Evolutionary conservation across 2,888 invertebrate genomes (phyloP).

Genomic region (Lottia gigantea): DNA sequence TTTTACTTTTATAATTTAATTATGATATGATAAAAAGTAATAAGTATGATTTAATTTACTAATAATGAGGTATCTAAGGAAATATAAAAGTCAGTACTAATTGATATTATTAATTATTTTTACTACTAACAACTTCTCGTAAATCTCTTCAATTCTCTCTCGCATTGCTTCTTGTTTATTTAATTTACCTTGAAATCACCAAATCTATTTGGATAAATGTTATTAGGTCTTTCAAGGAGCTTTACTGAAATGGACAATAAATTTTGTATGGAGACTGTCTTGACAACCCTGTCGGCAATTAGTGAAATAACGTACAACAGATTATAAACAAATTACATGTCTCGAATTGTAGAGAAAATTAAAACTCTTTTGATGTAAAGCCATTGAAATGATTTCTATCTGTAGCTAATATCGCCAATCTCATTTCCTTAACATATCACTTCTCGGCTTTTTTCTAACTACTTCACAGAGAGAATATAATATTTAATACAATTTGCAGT

Average conservation of each 20-base stretch:
- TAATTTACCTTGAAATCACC: constrained; percentile 7
- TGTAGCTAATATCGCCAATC: not conserved
- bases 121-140: not conserved
- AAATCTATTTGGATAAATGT: constrained; percentile 8
- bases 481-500: too few species aligned
- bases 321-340: constrained; percentile 11
- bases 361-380: constrained; percentile 3
- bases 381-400: constrained; percentile 7
- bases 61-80: too few species aligned
- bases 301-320: constrained; percentile 6
- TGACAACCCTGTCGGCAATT: not conserved
- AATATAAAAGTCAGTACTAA: not conserved
- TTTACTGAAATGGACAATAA: constrained; percentile 4
- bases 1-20: too few species aligned
- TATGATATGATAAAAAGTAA: too few species aligned
- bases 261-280: not conserved
- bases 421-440: too few species aligned
- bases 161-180: constrained; percentile 4
- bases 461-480: too few species aligned
- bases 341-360: constrained; percentile 3
- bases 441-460: too few species aligned
- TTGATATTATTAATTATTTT: constrained; percentile 2
- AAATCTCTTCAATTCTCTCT: too few species aligned
- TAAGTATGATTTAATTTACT: too few species aligned
- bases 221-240: not conserved